Conservation (phyloP, 2,888 invertebrate genomes). For the Diloba caeruleocephala region DNA sequence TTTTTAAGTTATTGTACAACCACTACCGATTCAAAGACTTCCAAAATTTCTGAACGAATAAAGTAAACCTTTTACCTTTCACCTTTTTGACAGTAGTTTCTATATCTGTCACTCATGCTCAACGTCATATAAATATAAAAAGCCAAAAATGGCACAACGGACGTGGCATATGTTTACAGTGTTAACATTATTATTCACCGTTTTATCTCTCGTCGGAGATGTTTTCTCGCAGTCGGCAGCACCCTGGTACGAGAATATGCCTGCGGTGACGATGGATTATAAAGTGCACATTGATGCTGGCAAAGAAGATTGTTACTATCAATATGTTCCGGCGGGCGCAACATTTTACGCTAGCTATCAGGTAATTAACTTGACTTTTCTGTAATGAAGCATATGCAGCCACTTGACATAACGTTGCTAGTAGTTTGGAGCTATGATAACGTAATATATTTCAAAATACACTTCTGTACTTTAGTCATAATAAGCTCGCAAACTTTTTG, state of each 20-base stretch:
- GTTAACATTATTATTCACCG: conserved; percentile 82
- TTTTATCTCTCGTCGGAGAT: conserved; percentile 85
- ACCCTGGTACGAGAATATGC: conserved; percentile 96
- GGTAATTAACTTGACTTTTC: conserved; percentile 86
- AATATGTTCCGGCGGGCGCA: conserved; percentile 97
- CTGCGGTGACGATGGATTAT: conserved; percentile 98
- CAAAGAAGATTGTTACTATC: conserved; percentile 97
- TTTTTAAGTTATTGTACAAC: too few species aligned
- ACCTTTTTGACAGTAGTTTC: conserved; percentile 24
- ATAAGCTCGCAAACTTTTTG: conserved; percentile 25
- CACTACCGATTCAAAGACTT: too few species aligned
- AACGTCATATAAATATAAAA: conserved; percentile 44
- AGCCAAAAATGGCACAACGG: conserved; percentile 81
- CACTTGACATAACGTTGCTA: conserved; percentile 6
- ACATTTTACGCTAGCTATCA: conserved; percentile 98
- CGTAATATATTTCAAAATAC: background rate
- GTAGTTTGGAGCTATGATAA: background rate
- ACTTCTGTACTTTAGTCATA: conserved; percentile 16
- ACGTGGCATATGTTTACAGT: conserved; percentile 87
- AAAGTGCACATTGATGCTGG: conserved; percentile 98
- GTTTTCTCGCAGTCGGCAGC: conserved; percentile 87
- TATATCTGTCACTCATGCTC: conserved; percentile 22
- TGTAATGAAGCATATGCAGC: conserved; percentile 21
- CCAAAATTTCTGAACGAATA: too few species aligned
- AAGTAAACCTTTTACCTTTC: background rate